A percentile compares a stretch with the other conserved stretches of the same genome.
Conservation (phyloP, 2,113 vertebrate species). For the Heterotis niloticus region DNA sequence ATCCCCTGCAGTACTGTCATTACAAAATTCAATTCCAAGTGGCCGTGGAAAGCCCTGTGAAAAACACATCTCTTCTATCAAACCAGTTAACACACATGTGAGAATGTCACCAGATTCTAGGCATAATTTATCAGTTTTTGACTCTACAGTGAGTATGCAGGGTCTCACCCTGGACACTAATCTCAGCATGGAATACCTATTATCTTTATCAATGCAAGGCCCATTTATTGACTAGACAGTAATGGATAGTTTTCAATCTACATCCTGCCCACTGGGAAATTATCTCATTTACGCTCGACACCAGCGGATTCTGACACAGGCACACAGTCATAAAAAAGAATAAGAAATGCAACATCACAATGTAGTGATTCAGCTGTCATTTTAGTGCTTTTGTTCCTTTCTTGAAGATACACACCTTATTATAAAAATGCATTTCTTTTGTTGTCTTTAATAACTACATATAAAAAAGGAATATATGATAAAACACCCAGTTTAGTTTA, state of each 20-base stretch:
- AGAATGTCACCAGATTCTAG: slow-evolving; percentile 34
- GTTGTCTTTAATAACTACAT: neutral
- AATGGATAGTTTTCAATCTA: slow-evolving; percentile 6
- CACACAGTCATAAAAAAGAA: neutral
- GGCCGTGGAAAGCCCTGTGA: slow-evolving; percentile 22
- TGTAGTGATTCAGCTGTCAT: no score
- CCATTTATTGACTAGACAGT: neutral
- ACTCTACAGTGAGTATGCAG: slow-evolving; percentile 22
- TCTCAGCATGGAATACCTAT: neutral
- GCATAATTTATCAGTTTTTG: slow-evolving; percentile 38
- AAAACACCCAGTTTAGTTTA: no score
- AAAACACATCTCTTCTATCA: slow-evolving; percentile 33
- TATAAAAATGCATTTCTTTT: neutral
- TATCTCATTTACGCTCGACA: slow-evolving; percentile 17
- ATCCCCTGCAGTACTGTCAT: neutral
- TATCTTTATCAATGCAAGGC: neutral
- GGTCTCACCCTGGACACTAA: no score
- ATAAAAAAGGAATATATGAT: neutral
- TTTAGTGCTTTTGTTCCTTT: no score
- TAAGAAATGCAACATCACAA: neutral
- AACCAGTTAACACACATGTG: slow-evolving; percentile 52
- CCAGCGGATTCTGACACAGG: slow-evolving; percentile 13
- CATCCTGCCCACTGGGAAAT: slow-evolving; percentile 5
- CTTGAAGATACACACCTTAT: no score
- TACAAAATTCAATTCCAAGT: slow-evolving; percentile 17